phyloP scores from a whole-genome alignment of 2,113 vertebrate genomes.

The Salvator merianae region DNA sequence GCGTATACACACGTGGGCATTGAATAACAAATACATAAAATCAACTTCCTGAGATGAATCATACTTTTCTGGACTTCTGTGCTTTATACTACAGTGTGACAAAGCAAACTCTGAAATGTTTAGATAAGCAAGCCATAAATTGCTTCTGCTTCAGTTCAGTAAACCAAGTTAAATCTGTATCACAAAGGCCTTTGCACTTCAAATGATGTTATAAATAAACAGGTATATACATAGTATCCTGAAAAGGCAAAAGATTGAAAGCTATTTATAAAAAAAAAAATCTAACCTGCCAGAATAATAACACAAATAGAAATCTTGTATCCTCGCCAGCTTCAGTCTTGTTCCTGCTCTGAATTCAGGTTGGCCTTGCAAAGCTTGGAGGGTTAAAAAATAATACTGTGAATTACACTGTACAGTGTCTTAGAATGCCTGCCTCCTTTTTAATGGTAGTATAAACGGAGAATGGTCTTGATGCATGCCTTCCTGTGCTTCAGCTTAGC shows the following conservation, averaged over 20 bases:
- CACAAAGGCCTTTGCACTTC: conserved; percentile 2
- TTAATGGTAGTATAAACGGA: too few species aligned
- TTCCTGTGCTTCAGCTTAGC: too few species aligned
- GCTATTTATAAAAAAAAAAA: neutral
- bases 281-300: neutral
- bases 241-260: conserved; percentile 3
- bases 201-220: conserved; percentile 8
- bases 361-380: neutral
- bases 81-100: conserved; percentile 17
- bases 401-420: fast-evolving
- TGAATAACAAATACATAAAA: conserved; percentile 17
- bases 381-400: neutral
- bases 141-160: conserved; percentile 7
- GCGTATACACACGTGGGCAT: too few species aligned
- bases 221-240: neutral
- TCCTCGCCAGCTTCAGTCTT: neutral
- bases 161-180: neutral
- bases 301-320: neutral
- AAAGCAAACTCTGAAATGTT: conserved; percentile 33
- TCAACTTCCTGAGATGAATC: neutral
- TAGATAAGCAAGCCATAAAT: conserved; percentile 26
- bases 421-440: too few species aligned
- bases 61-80: conserved; percentile 15
- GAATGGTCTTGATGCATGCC: too few species aligned
- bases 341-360: neutral